These are phyloP conservation scores for Sycophaga agraensis DNA, from an alignment of 1,140 invertebrate genomes.

Conservation along the genomic window DNA sequence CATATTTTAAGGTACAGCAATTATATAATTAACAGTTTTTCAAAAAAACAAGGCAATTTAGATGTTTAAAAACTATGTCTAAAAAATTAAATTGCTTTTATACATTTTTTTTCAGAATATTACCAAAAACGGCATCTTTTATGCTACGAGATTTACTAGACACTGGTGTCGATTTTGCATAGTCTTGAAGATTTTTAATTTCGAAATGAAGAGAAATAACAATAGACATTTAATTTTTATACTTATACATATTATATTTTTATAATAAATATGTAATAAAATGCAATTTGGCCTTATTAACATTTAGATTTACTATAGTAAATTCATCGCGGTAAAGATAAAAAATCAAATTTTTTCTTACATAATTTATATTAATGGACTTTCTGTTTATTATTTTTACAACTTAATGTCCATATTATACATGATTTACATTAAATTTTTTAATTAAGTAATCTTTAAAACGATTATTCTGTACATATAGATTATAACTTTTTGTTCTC, in stretches of 20 bases:
- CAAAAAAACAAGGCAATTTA: neutral
- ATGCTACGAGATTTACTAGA: constrained; percentile 65
- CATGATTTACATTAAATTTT: constrained; percentile 10
- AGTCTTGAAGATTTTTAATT: constrained; percentile 23
- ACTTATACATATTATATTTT: constrained; percentile 10
- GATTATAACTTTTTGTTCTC: constrained; percentile 1
- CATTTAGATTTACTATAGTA: neutral
- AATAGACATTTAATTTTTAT: constrained; percentile 10
- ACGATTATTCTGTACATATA: neutral
- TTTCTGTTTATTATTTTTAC: neutral
- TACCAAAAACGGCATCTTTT: constrained; percentile 64
- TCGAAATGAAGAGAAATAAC: neutral
- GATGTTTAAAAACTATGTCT: too few relatives aligned
- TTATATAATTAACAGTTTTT: constrained; percentile 6
- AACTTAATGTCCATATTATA: constrained; percentile 5
- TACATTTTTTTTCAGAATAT: constrained; percentile 52
- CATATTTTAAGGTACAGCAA: constrained; percentile 61
- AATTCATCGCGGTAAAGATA: neutral
- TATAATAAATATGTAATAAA: constrained; percentile 13
- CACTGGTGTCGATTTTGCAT: constrained; percentile 68
- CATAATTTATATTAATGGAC: neutral
- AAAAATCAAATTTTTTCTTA: neutral
- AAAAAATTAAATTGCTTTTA: neutral
- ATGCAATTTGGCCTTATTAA: neutral
- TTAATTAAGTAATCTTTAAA: constrained; percentile 1